These are phyloP conservation scores for Columbina picui DNA, from an alignment of 2,113 vertebrate genomes.

Conservation along the genomic window DNA sequence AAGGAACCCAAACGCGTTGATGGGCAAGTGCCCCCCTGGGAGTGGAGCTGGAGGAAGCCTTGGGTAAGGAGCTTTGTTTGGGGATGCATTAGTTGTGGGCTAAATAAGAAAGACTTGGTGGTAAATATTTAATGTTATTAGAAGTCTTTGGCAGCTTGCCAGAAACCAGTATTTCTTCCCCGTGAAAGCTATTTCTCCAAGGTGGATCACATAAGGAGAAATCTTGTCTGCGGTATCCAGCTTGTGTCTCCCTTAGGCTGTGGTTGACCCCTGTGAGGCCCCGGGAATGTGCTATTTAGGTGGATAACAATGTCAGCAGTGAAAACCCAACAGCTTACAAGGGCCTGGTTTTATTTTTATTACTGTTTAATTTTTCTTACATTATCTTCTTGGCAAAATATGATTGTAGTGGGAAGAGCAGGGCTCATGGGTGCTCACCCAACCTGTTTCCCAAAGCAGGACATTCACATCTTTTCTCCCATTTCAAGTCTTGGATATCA, in stretches of 20 bases:
- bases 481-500: neutral
- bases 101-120: neutral
- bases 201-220: neutral
- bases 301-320: neutral
- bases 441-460: neutral
- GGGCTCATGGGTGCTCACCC: fast-evolving
- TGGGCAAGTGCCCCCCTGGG: neutral
- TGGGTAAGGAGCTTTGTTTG: neutral
- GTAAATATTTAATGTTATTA: neutral
- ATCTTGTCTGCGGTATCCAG: neutral
- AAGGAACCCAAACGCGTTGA: neutral
- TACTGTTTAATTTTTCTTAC: neutral
- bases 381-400: neutral
- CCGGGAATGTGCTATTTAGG: fast-evolving
- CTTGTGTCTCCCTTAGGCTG: neutral
- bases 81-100: neutral
- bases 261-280: neutral
- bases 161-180: neutral
- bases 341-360: neutral
- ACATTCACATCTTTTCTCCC: neutral
- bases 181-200: neutral
- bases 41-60: neutral
- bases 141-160: neutral
- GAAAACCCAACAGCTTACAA: neutral
- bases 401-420: neutral